Base-by-base conservation (phyloP, 2,113 vertebrate species). In the Pangasianodon hypophthalmus region DNA sequence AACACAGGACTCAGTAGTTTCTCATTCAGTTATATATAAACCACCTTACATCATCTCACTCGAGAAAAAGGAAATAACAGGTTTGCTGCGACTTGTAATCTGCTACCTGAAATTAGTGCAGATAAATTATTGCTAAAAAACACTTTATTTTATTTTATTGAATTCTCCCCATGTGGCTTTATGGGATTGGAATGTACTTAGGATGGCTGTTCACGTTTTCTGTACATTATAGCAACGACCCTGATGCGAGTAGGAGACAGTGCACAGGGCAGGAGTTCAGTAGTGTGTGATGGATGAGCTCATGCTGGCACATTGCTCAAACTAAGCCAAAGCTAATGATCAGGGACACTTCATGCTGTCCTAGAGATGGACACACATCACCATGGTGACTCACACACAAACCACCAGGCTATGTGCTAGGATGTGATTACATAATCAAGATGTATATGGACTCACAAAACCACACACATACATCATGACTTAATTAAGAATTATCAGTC, bases 1-100 rank as follows among this genome's bases (percentile, higher is more conserved):
- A 91, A 88, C 82, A 90, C 82, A 71, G 82, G 75, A 88, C 88
- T 85, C 88, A 83, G 86, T 64, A 82, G 88, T 46, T 90, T 88
- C 79, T 88, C 56, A 52, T 87, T 87, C 44, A 26, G 37, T 46
- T 62, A 90, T 67, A 88, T 87, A 88, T 60, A 91, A 91, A 69
- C 32, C 69, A 80, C 50, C 85, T 87, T 83, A 87, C 87, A 84
- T 91, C 90, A 79, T 89, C 90, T 67, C 79, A 26, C 82, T 75
- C 50, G 41, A 79, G 48, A 64, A 32, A 48, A 62, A 32, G 79
- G 52, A 90, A 90, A 77, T 58, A 54, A 84, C 90, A 90, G 85
- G 80, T 85, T 84, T 64, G 60, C 29, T 77, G 79, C 46, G 8
- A 67, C 32, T 71, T 29, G 41, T 29, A 82, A 50, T 86, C 11